Percentiles rank a stretch among this genome's conserved stretches.
Evolutionary conservation across 2,113 vertebrate genomes (phyloP).

Genomic region (Tapirus terrestris): DNA sequence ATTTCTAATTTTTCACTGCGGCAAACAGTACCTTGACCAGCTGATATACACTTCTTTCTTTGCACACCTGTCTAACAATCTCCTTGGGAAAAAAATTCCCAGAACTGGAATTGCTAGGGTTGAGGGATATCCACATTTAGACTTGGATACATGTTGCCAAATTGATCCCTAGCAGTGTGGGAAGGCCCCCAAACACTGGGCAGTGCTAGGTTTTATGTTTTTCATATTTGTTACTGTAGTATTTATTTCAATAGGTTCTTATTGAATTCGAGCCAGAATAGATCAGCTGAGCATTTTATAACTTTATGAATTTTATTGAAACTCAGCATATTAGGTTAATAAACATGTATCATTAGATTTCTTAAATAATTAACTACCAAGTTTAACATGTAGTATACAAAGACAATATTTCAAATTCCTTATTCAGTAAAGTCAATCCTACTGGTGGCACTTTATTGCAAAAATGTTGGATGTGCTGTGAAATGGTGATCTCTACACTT

Average conservation of each 20-base stretch:
- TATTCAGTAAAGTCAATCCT: neutral
- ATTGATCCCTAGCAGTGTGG: conserved; percentile 80
- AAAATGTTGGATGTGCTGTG: neutral
- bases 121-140: neutral
- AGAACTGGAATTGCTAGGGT: neutral
- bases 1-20: neutral
- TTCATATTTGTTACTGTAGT: neutral
- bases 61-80: neutral
- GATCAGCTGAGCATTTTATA: neutral
- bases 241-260: neutral
- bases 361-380: neutral
- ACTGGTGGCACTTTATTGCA: neutral
- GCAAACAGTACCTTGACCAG: neutral
- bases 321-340: neutral
- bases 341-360: neutral
- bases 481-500: neutral
- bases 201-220: neutral
- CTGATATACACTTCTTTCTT: neutral
- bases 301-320: neutral
- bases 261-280: conserved; percentile 2
- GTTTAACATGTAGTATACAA: neutral
- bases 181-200: neutral
- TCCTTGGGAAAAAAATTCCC: neutral
- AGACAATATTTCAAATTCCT: neutral
- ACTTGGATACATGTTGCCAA: neutral